phyloP scores from a whole-genome alignment of 2,888 invertebrate genomes.

The Leptinotarsa tumamoca region DNA sequence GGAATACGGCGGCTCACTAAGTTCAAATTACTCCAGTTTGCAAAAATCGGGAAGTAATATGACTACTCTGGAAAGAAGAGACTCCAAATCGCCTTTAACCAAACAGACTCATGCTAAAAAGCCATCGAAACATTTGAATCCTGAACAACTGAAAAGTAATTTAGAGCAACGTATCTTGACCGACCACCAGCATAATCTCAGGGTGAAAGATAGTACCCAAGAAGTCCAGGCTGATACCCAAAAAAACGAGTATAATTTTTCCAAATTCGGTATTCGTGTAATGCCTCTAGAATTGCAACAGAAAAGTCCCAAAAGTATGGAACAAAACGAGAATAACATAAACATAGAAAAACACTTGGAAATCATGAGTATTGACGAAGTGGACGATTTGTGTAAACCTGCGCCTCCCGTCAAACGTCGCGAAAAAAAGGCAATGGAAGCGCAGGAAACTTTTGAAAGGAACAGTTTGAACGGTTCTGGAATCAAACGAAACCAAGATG shows the following conservation, averaged over 20 bases:
- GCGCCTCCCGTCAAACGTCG: slow-evolving; percentile 69
- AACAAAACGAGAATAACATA: slow-evolving; percentile 64
- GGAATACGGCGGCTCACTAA: slow-evolving; percentile 62
- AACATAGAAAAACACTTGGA: slow-evolving; percentile 59
- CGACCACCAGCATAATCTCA: slow-evolving; percentile 56
- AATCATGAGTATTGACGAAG: slow-evolving; percentile 66
- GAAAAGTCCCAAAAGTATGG: slow-evolving; percentile 61
- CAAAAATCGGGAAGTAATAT: slow-evolving; percentile 62
- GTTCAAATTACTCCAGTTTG: slow-evolving; percentile 66
- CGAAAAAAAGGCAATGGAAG: slow-evolving; percentile 62
- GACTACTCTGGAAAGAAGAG: slow-evolving; percentile 62
- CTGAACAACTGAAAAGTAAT: slow-evolving; percentile 59
- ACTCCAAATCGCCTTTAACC: slow-evolving; percentile 57
- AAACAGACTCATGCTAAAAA: slow-evolving; percentile 51
- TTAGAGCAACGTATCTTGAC: slow-evolving; percentile 59
- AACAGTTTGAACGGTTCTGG: slow-evolving; percentile 71
- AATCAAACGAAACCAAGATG: slow-evolving; percentile 71
- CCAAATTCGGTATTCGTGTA: slow-evolving; percentile 78
- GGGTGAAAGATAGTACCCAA: slow-evolving; percentile 51
- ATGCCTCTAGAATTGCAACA: slow-evolving; percentile 66
- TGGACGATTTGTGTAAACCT: slow-evolving; percentile 66
- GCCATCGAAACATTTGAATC: slow-evolving; percentile 52
- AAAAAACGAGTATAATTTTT: slow-evolving; percentile 71
- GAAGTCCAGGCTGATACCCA: slow-evolving; percentile 68
- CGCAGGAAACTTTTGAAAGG: slow-evolving; percentile 62